phyloP scores from a whole-genome alignment of 2,888 invertebrate genomes.

The Tigriopus californicus region DNA sequence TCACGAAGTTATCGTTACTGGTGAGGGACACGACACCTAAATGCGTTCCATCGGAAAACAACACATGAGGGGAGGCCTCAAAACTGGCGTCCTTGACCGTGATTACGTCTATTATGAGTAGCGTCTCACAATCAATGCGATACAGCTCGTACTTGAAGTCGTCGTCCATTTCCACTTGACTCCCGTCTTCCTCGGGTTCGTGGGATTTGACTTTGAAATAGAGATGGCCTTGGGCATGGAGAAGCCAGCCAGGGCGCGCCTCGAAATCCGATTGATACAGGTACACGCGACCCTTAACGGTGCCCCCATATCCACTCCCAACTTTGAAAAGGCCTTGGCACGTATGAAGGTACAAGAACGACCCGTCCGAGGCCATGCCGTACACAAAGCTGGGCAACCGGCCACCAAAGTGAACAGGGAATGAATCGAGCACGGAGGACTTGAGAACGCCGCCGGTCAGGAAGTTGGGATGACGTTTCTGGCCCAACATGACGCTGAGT shows the following conservation, averaged over 20 bases:
- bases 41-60: slow-evolving; percentile 60
- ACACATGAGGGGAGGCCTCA: slow-evolving; percentile 30
- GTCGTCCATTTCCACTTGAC: not conserved
- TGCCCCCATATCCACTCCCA: slow-evolving; percentile 84
- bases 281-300: slow-evolving; percentile 75
- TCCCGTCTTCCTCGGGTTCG: not conserved
- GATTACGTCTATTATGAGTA: not conserved
- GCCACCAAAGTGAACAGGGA: slow-evolving; percentile 26
- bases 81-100: not conserved
- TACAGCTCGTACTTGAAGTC: not conserved
- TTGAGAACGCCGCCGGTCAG: slow-evolving; percentile 67
- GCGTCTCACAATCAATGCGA: not conserved
- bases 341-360: slow-evolving; percentile 67
- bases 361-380: slow-evolving; percentile 51
- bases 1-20: slow-evolving; percentile 34
- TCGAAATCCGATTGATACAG: slow-evolving; percentile 57
- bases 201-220: slow-evolving; percentile 44
- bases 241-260: not conserved
- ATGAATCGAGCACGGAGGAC: slow-evolving; percentile 49
- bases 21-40: slow-evolving; percentile 57
- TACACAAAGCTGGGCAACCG: slow-evolving; percentile 22
- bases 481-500: slow-evolving; percentile 41
- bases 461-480: slow-evolving; percentile 67
- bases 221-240: slow-evolving; percentile 37
- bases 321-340: slow-evolving; percentile 66